Evolutionary conservation across 2,797 vertebrate species (phyloP).

Genomic region (Danio jaintianensis): DNA sequence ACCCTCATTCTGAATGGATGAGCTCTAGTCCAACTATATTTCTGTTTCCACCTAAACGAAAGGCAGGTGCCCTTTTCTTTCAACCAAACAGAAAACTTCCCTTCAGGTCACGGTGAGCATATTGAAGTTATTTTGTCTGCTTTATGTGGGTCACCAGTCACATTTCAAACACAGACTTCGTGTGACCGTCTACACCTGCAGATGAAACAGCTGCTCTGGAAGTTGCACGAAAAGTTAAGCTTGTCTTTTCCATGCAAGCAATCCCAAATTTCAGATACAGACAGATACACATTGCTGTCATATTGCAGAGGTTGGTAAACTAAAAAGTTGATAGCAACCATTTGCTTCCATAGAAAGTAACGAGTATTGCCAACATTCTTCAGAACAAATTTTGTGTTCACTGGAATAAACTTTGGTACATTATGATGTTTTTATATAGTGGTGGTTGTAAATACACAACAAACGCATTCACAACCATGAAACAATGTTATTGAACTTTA

Average conservation of each 20-base stretch:
- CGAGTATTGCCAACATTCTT: too few species aligned
- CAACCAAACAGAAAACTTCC: not conserved
- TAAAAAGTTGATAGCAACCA: too few species aligned
- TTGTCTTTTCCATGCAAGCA: not conserved
- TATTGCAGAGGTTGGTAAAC: too few species aligned
- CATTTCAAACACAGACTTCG: not conserved
- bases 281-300: not conserved
- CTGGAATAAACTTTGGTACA: too few species aligned
- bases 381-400: too few species aligned
- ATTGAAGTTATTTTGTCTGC: not conserved
- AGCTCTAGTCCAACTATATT: conserved; percentile 6
- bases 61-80: not conserved
- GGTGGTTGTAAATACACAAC: too few species aligned
- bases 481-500: too few species aligned
- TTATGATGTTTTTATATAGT: too few species aligned
- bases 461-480: too few species aligned
- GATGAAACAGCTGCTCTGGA: not conserved
- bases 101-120: not conserved
- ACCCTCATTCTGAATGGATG: not conserved
- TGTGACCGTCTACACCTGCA: not conserved
- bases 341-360: too few species aligned
- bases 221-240: not conserved
- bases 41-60: not conserved
- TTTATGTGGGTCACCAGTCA: conserved; percentile 1
- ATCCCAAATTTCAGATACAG: not conserved